phyloP scores from a whole-genome alignment of 2,113 vertebrate genomes.

The Bufo gargarizans region DNA sequence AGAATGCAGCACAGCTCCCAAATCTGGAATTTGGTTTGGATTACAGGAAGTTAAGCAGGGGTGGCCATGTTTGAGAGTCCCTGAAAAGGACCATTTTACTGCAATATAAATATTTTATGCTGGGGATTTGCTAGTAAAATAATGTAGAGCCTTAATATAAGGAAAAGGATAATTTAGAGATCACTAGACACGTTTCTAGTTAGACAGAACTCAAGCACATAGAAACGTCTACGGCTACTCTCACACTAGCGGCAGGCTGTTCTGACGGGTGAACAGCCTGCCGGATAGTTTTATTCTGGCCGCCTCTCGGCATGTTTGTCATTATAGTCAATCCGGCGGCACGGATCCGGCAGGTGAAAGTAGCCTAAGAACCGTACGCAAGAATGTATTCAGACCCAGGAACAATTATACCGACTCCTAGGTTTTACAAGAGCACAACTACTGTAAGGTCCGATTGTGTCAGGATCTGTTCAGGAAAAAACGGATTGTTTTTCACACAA shows the following conservation, averaged over 20 bases:
- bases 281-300: no score
- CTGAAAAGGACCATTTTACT: constrained; percentile 47
- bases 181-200: background rate
- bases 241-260: no score
- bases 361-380: background rate
- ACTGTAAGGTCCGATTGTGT: no score
- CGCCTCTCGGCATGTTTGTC: no score
- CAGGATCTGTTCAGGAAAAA: no score
- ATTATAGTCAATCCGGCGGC: no score
- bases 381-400: background rate
- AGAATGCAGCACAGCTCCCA: constrained; percentile 23
- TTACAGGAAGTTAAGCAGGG: constrained; percentile 42
- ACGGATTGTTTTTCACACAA: no score
- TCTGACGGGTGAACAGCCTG: no score
- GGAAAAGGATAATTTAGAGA: constrained; percentile 36
- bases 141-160: constrained; percentile 24
- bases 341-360: no score
- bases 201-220: background rate
- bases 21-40: constrained; percentile 45
- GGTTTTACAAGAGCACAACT: no score
- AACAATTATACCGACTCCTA: no score
- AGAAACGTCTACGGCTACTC: no score
- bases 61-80: constrained; percentile 21
- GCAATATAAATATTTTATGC: constrained; percentile 45
- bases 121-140: constrained; percentile 37